A percentile compares a stretch with the other conserved stretches of the same genome.
Conservation (phyloP, 2,888 invertebrate genomes). For the Oxystoma pomonae region DNA sequence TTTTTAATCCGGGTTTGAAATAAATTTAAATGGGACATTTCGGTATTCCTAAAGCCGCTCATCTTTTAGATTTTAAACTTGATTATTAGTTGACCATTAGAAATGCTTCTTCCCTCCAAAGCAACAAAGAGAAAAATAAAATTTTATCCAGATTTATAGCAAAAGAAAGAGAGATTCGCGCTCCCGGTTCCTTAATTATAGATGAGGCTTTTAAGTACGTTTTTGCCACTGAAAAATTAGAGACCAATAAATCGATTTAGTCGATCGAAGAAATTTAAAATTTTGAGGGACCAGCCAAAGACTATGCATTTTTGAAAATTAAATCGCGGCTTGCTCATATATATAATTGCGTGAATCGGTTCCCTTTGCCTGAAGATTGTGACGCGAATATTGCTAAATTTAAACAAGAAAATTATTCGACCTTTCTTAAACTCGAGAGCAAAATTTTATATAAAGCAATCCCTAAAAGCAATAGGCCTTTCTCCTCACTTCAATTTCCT, state of each 20-base stretch:
- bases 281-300: not conserved
- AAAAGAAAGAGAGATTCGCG: not conserved
- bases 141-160: not conserved
- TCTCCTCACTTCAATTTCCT: too few relatives aligned
- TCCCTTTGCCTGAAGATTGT: not conserved
- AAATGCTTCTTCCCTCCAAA: not conserved
- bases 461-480: too few relatives aligned
- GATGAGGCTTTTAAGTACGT: not conserved
- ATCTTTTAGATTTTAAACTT: not conserved
- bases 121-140: not conserved
- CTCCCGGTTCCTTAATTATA: not conserved
- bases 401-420: not conserved
- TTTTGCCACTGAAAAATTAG: not conserved
- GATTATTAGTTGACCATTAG: not conserved
- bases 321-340: not conserved
- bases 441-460: not conserved
- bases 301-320: not conserved
- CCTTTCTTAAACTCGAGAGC: not conserved
- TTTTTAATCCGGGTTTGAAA: too few relatives aligned
- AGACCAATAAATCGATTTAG: not conserved
- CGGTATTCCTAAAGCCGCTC: too few relatives aligned
- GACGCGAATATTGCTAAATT: not conserved
- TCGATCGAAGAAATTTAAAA: not conserved
- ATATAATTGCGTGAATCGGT: not conserved
- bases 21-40: too few relatives aligned